These are phyloP conservation scores for Lamellibrachia satsuma DNA, from an alignment of 2,888 invertebrate genomes.

Conservation along the genomic window DNA sequence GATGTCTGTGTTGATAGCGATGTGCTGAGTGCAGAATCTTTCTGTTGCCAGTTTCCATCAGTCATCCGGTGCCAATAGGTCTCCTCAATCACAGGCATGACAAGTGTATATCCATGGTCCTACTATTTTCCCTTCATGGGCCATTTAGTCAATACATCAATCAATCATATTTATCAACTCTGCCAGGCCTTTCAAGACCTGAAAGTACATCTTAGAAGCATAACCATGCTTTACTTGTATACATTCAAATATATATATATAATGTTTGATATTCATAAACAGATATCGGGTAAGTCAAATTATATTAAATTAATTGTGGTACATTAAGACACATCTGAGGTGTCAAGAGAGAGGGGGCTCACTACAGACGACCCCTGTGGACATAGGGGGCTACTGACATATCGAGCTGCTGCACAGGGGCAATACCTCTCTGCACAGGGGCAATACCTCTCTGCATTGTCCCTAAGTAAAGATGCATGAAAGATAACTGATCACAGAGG, in stretches of 20 bases:
- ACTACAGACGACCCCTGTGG: too few species aligned
- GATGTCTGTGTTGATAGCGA: background rate
- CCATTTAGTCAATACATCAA: background rate
- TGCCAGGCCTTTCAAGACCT: background rate
- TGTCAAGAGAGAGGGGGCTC: too few species aligned
- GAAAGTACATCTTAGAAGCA: background rate
- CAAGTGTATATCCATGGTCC: background rate
- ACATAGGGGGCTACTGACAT: too few species aligned
- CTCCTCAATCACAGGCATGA: background rate
- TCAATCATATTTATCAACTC: background rate
- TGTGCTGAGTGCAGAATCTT: background rate
- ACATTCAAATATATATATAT: background rate
- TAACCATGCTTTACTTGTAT: background rate
- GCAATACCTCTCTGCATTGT: background rate
- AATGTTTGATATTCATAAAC: background rate
- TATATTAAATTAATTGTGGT: too few species aligned
- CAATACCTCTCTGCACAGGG: background rate
- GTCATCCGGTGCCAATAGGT: background rate
- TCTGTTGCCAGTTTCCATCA: background rate
- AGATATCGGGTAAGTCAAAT: too few species aligned
- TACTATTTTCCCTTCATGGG: background rate
- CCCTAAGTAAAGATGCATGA: background rate
- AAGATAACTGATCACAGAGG: background rate
- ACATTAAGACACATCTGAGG: too few species aligned
- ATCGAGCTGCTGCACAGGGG: background rate